A percentile compares a stretch with the other conserved stretches of the same genome.
Conservation (phyloP, 2,113 vertebrate genomes). For the Cercopithecus mona region DNA sequence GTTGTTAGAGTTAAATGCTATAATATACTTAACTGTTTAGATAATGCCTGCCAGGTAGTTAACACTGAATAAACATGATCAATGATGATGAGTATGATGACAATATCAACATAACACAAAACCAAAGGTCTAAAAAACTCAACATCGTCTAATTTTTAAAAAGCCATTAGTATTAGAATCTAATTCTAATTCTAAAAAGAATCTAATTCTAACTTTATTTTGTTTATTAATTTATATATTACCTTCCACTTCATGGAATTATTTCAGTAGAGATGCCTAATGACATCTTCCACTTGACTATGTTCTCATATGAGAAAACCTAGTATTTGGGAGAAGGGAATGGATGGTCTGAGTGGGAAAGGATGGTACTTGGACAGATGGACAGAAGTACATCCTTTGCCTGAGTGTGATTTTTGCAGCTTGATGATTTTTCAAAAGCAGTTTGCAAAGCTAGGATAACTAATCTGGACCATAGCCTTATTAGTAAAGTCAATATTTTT, state of each 20-base stretch:
- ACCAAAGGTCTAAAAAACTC: neutral
- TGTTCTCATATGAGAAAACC: neutral
- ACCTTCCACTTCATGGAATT: neutral
- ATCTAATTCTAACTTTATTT: neutral
- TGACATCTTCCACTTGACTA: neutral
- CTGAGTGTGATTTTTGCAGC: conserved; percentile 52
- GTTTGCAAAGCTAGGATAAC: conserved; percentile 74
- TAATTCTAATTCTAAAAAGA: neutral
- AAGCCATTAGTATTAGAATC: neutral
- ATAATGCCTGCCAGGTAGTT: neutral
- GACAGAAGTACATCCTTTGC: neutral
- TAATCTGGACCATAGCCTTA: conserved; percentile 71
- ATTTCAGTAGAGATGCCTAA: neutral
- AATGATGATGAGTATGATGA: neutral
- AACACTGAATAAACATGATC: neutral
- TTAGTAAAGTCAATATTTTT: conserved; percentile 75
- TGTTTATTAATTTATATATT: neutral
- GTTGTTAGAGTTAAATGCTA: neutral
- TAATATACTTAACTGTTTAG: neutral
- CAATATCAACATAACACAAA: neutral
- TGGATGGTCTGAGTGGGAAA: neutral
- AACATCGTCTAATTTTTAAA: neutral
- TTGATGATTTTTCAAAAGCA: conserved; percentile 38
- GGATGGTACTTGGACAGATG: neutral
- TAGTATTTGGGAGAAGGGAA: neutral